Evolutionary conservation across 1,140 invertebrate genomes (phyloP).

Genomic region (Notospermus geniculatus): DNA sequence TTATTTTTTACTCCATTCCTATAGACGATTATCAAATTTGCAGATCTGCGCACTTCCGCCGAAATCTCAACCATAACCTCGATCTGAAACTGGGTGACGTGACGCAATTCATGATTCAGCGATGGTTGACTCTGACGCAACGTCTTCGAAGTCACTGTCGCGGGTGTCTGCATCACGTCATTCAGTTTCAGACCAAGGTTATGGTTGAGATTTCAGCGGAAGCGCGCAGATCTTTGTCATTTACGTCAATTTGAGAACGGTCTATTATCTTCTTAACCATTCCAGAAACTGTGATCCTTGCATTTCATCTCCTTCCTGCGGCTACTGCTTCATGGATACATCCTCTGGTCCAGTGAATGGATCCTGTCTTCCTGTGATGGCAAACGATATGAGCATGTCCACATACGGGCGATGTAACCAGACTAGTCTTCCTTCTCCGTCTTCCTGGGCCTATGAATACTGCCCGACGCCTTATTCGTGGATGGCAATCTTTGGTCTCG

Average conservation of each 20-base stretch:
- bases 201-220: too few relatives aligned
- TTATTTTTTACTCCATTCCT: too few relatives aligned
- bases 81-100: too few relatives aligned
- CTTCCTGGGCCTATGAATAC: conserved; percentile 54
- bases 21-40: too few relatives aligned
- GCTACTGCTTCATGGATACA: conserved; percentile 55
- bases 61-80: too few relatives aligned
- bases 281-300: conserved; percentile 57
- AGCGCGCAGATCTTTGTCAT: conserved; percentile 6
- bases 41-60: too few relatives aligned
- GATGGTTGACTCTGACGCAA: too few relatives aligned
- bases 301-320: conserved; percentile 50
- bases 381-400: conserved; percentile 26
- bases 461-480: conserved; percentile 60
- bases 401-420: conserved; percentile 36
- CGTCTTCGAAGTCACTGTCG: too few relatives aligned
- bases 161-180: too few relatives aligned
- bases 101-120: too few relatives aligned
- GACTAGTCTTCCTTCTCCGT: conserved; percentile 17
- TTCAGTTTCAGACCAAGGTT: too few relatives aligned
- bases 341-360: conserved; percentile 17
- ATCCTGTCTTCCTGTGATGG: conserved; percentile 33
- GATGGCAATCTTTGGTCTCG: conserved; percentile 58
- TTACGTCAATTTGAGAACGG: neutral
- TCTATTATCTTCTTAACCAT: conserved; percentile 15